Percentiles rank a stretch among this genome's conserved stretches.
phyloP scores from a whole-genome alignment of 2,113 vertebrate species.

The Gallinago paraguaiae region DNA sequence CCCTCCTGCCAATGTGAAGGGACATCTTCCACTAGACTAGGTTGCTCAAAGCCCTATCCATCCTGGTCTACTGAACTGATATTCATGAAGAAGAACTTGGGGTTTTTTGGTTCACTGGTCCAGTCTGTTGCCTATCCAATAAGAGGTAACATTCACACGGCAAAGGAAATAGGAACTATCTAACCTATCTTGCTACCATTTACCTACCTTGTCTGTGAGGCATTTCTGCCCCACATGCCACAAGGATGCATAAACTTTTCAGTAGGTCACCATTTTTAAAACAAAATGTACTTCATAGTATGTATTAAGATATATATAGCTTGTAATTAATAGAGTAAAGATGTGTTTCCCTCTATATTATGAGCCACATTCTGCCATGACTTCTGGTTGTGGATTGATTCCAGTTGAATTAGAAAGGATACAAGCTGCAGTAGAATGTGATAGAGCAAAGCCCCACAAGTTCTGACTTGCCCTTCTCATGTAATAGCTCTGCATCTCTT shows the following conservation, averaged over 20 bases:
- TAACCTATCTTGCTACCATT: background rate
- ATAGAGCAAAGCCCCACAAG: background rate
- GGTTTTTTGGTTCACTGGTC: fast-evolving
- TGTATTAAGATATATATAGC: background rate
- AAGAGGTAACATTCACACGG: background rate
- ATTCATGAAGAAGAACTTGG: background rate
- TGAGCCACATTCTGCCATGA: background rate
- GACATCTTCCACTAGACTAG: too few relatives aligned
- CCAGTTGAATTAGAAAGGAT: background rate
- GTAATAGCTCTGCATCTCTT: background rate
- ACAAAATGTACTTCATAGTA: background rate
- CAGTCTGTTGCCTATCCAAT: background rate
- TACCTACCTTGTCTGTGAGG: background rate
- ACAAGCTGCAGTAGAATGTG: background rate
- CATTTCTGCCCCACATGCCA: background rate
- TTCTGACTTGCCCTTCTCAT: background rate
- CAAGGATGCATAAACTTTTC: background rate
- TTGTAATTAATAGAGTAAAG: background rate
- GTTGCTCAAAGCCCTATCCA: too few relatives aligned
- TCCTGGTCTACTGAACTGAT: background rate
- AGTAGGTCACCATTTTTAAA: background rate
- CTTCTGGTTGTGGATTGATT: background rate
- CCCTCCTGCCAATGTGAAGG: too few relatives aligned
- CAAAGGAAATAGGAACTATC: background rate
- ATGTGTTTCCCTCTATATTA: background rate